Percentiles rank a stretch among this genome's conserved stretches.
phyloP scores from a whole-genome alignment of 2,888 invertebrate genomes.

The Liodrosophila aerea region DNA sequence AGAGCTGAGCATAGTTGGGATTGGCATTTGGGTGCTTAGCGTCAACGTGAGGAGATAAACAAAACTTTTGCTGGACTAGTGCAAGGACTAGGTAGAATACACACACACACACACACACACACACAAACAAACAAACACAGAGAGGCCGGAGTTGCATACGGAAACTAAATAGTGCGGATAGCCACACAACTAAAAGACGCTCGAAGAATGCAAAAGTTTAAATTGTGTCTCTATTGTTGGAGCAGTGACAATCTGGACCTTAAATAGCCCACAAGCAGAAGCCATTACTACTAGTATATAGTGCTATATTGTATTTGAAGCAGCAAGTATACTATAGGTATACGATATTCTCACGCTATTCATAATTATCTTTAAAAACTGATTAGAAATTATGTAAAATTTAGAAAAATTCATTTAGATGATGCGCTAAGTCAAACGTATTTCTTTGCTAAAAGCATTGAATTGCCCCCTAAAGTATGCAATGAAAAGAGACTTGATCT shows the following conservation, averaged over 20 bases:
- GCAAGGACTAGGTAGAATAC: constrained; percentile 10
- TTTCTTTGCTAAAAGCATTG: no score
- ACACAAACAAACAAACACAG: neutral
- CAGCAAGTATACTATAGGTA: no score
- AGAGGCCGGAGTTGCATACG: neutral
- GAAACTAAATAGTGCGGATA: constrained; percentile 9
- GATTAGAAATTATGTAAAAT: no score
- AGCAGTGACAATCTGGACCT: constrained; percentile 18
- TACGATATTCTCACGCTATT: no score
- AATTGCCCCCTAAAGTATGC: no score
- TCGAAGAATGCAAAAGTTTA: constrained; percentile 38
- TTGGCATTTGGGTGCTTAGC: constrained; percentile 31
- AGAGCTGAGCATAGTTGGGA: constrained; percentile 8
- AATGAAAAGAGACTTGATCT: no score
- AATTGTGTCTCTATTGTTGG: constrained; percentile 32
- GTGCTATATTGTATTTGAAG: no score
- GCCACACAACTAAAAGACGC: constrained; percentile 23
- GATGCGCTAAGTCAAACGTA: no score
- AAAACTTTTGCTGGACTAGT: constrained; percentile 37
- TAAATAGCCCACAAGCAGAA: no score
- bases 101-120: neutral
- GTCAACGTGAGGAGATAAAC: constrained; percentile 51
- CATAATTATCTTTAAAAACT: no score
- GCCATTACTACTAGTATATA: no score
- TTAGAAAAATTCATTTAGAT: no score